Evolutionary conservation across 2,888 invertebrate species (phyloP).

Genomic region (Mimachlamys varia): DNA sequence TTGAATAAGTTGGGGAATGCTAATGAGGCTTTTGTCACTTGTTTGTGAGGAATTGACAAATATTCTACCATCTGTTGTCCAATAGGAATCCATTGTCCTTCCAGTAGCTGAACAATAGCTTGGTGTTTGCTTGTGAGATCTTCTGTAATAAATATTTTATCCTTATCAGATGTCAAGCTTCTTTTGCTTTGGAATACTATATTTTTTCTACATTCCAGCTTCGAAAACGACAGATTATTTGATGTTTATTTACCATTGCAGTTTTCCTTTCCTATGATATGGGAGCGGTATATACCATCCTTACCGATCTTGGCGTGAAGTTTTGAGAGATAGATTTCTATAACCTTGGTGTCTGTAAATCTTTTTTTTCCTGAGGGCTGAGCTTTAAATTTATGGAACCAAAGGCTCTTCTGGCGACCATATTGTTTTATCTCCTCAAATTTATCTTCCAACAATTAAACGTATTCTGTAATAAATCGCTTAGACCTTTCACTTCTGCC

Average conservation of each 20-base stretch:
- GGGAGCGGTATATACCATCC: constrained; percentile 38
- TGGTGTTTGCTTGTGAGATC: too few species aligned
- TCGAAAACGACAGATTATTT: too few species aligned
- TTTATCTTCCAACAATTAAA: background rate
- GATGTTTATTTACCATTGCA: background rate
- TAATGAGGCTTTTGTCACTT: too few species aligned
- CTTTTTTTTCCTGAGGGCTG: background rate
- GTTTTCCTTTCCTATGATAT: constrained; percentile 28
- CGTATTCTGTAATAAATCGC: background rate
- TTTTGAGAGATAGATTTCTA: background rate
- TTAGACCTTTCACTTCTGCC: too few species aligned
- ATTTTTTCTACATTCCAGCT: constrained; percentile 44
- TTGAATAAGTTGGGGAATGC: too few species aligned
- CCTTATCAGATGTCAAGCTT: too few species aligned
- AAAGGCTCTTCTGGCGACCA: constrained; percentile 21
- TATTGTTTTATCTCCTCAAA: constrained; percentile 36
- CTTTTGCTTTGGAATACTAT: constrained; percentile 28
- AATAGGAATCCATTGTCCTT: too few species aligned
- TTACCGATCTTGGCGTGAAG: background rate
- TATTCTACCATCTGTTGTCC: too few species aligned
- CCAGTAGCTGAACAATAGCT: too few species aligned
- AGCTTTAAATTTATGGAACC: constrained; percentile 40
- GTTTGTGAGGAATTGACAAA: too few species aligned
- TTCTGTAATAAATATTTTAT: too few species aligned
- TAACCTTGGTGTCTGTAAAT: constrained; percentile 21